Conservation (phyloP, 2,888 invertebrate genomes). For the Meandrusa payeni region DNA sequence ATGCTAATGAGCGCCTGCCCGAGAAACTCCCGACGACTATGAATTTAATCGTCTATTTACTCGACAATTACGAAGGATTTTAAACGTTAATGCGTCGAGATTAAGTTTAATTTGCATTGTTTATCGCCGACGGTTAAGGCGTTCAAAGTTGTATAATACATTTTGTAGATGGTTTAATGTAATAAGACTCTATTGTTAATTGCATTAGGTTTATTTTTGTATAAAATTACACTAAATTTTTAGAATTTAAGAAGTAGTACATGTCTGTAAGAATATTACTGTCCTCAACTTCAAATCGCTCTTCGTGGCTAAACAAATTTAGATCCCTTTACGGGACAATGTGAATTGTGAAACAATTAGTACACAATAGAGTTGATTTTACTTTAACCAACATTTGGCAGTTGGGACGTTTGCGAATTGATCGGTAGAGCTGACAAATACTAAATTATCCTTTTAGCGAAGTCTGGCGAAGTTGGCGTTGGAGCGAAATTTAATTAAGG, state of each 20-base stretch:
- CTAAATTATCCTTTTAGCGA: slow-evolving; percentile 54
- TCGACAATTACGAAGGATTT: slow-evolving; percentile 4
- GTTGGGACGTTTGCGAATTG: slow-evolving; percentile 36
- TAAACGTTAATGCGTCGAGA: slow-evolving; percentile 1
- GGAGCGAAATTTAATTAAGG: slow-evolving; percentile 46
- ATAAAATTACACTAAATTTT: not conserved
- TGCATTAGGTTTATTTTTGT: not conserved
- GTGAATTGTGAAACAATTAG: not conserved
- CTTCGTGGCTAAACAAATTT: not conserved
- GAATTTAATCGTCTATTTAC: slow-evolving; percentile 11
- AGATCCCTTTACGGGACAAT: not conserved
- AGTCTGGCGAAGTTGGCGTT: slow-evolving; percentile 43
- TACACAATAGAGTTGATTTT: slow-evolving; percentile 30
- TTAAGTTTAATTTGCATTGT: slow-evolving; percentile 16
- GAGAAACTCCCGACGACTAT: slow-evolving; percentile 24
- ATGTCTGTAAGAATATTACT: slow-evolving; percentile 1
- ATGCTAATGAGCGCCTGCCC: slow-evolving; percentile 20
- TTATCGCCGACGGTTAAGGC: slow-evolving; percentile 1
- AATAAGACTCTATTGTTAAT: slow-evolving; percentile 2
- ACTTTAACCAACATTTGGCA: slow-evolving; percentile 20
- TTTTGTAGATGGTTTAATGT: slow-evolving; percentile 3
- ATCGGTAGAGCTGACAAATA: slow-evolving; percentile 48
- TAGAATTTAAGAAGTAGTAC: not conserved
- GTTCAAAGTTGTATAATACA: not conserved
- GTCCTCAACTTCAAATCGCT: not conserved